Conservation (phyloP, 30 jellyfish, hydroid and myxozoan genomes). For the Phacellophora camtschatica region DNA sequence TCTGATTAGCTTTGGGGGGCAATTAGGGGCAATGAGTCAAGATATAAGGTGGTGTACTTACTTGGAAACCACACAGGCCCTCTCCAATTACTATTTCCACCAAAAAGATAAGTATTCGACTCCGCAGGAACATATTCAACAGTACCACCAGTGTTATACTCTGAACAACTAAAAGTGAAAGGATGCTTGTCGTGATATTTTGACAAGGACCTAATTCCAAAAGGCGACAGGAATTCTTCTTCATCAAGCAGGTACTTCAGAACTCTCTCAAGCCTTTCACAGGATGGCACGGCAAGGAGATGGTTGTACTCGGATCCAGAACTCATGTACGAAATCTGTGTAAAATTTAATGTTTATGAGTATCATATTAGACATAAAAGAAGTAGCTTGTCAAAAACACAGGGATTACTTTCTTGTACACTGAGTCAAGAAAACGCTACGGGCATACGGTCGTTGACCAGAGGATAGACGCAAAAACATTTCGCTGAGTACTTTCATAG, state of each 20-base stretch:
- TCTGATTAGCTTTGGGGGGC: neutral
- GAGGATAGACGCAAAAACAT: too few species aligned
- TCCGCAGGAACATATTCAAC: constrained; percentile 90
- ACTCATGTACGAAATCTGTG: constrained; percentile 83
- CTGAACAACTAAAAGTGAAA: constrained; percentile 29
- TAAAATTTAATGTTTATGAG: too few species aligned
- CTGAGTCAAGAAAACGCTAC: too few species aligned
- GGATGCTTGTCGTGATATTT: constrained; percentile 86
- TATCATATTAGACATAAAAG: too few species aligned
- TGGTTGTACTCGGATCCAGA: constrained; percentile 77
- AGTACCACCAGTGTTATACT: constrained; percentile 31
- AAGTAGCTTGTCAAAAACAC: too few species aligned
- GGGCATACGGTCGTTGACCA: too few species aligned
- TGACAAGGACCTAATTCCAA: constrained; percentile 90
- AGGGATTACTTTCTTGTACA: too few species aligned
- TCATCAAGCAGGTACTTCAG: constrained; percentile 81
- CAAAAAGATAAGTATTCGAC: constrained; percentile 81
- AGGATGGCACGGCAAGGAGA: constrained; percentile 78
- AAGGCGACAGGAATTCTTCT: constrained; percentile 88
- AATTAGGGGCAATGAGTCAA: neutral
- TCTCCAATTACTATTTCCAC: constrained; percentile 97
- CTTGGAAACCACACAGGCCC: constrained; percentile 98
- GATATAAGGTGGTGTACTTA: too few species aligned
- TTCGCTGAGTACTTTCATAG: too few species aligned
- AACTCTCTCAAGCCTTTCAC: constrained; percentile 71